Evolutionary conservation across 2,888 invertebrate genomes (phyloP).

Genomic region (Hermaeophaga mercurialis): DNA sequence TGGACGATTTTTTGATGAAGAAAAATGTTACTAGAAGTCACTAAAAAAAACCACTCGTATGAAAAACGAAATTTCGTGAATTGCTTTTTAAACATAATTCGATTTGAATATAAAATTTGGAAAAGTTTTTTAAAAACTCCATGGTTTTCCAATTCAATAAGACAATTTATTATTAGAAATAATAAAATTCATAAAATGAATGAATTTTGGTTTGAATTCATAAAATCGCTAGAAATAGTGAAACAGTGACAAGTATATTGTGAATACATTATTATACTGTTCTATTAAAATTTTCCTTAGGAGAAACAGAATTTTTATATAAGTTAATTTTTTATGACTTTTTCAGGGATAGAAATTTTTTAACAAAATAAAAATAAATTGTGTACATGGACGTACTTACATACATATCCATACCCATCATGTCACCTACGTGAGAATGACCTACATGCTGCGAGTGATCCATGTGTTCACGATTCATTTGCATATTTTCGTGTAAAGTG

Average conservation of each 20-base stretch:
- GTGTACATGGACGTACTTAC: background rate
- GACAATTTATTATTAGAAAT: no score
- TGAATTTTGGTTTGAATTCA: no score
- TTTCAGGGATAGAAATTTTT: background rate
- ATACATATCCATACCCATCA: background rate
- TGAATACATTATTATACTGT: background rate
- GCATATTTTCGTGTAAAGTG: conserved; percentile 28
- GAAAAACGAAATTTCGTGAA: no score
- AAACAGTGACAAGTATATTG: background rate
- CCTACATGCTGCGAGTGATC: background rate
- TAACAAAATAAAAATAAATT: background rate
- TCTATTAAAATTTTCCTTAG: background rate
- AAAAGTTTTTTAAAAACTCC: no score
- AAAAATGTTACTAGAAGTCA: no score
- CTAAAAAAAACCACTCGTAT: no score
- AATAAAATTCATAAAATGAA: no score
- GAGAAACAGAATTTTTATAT: background rate
- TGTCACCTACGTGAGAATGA: background rate
- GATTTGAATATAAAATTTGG: no score
- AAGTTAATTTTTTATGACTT: background rate
- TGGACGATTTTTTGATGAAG: no score
- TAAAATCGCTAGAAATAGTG: no score
- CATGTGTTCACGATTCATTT: background rate
- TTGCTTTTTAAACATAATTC: no score
- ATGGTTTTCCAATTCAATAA: no score